A percentile compares a stretch with the other conserved stretches of the same genome.
These are phyloP conservation scores for Chaenocephalus aceratus DNA, from an alignment of 2,113 vertebrate genomes.

Conservation along the genomic window DNA sequence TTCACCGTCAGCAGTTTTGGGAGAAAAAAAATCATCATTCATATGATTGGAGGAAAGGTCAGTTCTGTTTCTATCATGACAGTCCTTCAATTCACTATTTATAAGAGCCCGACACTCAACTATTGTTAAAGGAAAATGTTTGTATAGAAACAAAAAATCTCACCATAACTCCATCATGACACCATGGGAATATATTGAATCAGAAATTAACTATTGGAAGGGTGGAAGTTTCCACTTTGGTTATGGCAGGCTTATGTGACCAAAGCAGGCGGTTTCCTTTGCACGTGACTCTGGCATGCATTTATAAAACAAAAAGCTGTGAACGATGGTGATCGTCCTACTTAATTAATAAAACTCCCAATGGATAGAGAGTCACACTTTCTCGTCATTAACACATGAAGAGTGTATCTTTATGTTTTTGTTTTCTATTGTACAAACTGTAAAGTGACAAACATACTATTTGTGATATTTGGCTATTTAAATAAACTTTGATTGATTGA, in stretches of 20 bases:
- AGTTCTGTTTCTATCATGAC: conserved; percentile 16
- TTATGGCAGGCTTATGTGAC: neutral
- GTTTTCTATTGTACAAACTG: no score
- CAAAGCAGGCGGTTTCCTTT: neutral
- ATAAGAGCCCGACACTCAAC: neutral
- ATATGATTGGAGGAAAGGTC: neutral
- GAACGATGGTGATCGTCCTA: neutral
- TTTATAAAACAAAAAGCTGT: neutral
- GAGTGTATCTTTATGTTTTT: neutral
- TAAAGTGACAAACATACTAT: no score
- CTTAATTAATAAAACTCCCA: neutral
- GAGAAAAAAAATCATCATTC: conserved; percentile 9
- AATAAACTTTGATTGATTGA: no score
- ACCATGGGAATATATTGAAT: neutral
- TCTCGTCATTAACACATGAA: neutral
- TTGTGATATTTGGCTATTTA: no score
- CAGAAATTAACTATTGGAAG: neutral
- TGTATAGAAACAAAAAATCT: neutral
- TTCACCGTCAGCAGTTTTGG: conserved; percentile 47
- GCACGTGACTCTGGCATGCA: neutral
- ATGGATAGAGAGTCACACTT: neutral
- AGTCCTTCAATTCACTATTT: neutral
- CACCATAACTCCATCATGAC: neutral
- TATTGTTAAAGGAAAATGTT: neutral
- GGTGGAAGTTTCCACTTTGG: neutral